phyloP scores from a whole-genome alignment of 2,797 vertebrate species.

The Chlorospingus flavigularis region DNA sequence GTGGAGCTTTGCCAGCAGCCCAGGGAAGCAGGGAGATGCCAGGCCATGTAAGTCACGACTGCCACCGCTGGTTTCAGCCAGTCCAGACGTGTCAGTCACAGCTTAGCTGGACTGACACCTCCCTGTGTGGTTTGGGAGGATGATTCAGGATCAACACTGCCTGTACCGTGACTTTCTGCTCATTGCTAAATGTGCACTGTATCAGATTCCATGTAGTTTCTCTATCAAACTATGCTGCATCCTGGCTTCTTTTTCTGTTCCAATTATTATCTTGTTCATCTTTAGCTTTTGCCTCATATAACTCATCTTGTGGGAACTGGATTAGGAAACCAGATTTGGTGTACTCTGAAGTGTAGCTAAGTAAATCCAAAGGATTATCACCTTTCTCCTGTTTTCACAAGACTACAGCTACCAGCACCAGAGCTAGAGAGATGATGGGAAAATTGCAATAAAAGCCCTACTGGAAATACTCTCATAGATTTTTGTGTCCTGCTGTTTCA shows the following conservation, averaged over 20 bases:
- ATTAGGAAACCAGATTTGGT: background rate
- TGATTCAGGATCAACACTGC: background rate
- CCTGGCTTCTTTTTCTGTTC: background rate
- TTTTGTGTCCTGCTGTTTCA: background rate
- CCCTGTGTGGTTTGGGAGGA: rapidly evolving
- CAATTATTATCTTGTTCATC: too few species aligned
- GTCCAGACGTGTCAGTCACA: background rate
- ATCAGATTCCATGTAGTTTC: background rate
- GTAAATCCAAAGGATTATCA: background rate
- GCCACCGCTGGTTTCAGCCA: background rate
- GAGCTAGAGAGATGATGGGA: background rate
- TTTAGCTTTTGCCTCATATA: background rate
- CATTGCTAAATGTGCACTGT: background rate
- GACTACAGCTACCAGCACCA: background rate
- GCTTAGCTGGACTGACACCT: background rate
- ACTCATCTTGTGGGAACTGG: background rate
- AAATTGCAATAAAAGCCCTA: background rate
- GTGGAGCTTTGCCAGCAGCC: background rate
- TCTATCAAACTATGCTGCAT: background rate
- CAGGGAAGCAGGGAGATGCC: background rate
- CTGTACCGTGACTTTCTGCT: background rate
- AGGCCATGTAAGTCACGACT: background rate
- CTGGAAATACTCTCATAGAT: background rate
- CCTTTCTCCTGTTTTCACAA: background rate
- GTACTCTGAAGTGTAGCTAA: background rate